phyloP scores from a whole-genome alignment of 2,888 invertebrate species.

The Serripes groenlandicus region DNA sequence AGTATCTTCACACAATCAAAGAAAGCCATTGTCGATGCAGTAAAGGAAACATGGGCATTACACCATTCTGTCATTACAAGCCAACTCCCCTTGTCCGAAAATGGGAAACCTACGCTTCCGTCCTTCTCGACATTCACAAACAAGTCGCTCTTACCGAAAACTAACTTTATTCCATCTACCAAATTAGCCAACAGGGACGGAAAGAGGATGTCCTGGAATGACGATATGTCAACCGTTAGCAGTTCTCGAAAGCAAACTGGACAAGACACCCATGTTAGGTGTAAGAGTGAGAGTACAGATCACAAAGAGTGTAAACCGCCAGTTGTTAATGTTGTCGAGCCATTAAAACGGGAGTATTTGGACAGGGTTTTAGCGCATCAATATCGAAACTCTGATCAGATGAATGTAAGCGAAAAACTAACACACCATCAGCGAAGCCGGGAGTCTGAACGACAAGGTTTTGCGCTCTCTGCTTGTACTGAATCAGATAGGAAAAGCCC shows the following conservation, averaged over 20 bases:
- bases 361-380: not conserved
- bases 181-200: not conserved
- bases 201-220: conserved; percentile 5
- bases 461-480: not conserved
- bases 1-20: conserved; percentile 21
- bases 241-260: not conserved
- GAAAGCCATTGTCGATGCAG: conserved; percentile 38
- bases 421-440: not conserved
- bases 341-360: too few species aligned
- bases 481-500: not conserved
- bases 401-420: not conserved
- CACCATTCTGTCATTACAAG: conserved; percentile 52
- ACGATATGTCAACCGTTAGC: not conserved
- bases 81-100: not conserved
- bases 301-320: not conserved
- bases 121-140: conserved; percentile 57
- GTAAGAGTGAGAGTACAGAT: not conserved
- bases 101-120: conserved; percentile 39
- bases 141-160: conserved; percentile 13
- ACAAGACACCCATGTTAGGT: not conserved
- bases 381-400: not conserved
- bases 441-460: too few species aligned
- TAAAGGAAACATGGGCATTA: conserved; percentile 60
- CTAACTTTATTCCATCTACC: not conserved
- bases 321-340: not conserved